These are phyloP conservation scores for Hydriomena furcata DNA, from an alignment of 2,888 invertebrate species.

Conservation along the genomic window DNA sequence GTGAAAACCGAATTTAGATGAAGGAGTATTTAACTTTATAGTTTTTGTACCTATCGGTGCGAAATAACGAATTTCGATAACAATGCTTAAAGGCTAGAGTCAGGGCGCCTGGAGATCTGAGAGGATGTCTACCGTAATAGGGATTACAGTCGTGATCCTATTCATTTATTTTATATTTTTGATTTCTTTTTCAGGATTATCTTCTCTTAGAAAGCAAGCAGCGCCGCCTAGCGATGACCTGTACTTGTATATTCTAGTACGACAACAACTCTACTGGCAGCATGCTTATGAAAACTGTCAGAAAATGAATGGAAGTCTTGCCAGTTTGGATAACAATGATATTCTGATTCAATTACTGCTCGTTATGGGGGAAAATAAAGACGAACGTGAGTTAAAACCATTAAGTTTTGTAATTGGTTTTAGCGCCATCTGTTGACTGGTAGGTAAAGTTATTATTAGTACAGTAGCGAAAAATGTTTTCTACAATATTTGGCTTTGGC, in stretches of 20 bases:
- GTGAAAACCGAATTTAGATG: no score
- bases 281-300: conserved; percentile 71
- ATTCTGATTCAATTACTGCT: conserved; percentile 62
- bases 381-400: conserved; percentile 66
- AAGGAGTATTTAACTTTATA: no score
- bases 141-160: no score
- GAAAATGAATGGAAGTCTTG: conserved; percentile 66
- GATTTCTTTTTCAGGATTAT: conserved; percentile 41
- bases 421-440: conserved; percentile 33
- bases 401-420: background rate
- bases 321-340: conserved; percentile 59
- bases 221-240: conserved; percentile 64
- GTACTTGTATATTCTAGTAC: conserved; percentile 65
- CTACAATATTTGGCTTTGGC: no score
- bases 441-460: conserved; percentile 2
- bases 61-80: no score
- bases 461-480: background rate
- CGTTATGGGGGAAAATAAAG: conserved; percentile 72
- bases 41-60: no score
- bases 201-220: conserved; percentile 36
- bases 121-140: no score
- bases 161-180: background rate
- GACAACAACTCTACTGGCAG: conserved; percentile 65
- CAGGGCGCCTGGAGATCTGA: no score
- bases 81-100: no score